Evolutionary conservation across 2,113 vertebrate genomes (phyloP).

Genomic region (Alethe diademata): DNA sequence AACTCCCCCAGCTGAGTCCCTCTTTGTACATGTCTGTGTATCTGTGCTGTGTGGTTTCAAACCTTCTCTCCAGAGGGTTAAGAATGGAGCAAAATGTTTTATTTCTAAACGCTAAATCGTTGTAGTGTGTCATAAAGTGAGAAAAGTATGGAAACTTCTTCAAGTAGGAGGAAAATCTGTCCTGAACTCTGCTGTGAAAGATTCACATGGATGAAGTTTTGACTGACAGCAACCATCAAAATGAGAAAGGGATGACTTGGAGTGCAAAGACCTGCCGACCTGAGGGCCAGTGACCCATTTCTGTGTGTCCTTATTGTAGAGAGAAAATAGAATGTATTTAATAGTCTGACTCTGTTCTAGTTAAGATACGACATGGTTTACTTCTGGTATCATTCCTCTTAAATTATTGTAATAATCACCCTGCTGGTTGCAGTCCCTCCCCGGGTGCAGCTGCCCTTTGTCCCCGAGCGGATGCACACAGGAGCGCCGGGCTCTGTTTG

Average conservation of each 20-base stretch:
- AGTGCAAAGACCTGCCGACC: neutral
- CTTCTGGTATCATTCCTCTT: slow-evolving; percentile 30
- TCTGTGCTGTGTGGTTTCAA: neutral
- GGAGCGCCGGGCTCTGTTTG: neutral
- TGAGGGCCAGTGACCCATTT: neutral
- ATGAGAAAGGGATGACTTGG: neutral
- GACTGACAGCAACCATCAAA: neutral
- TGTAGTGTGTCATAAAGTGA: neutral
- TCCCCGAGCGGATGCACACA: neutral
- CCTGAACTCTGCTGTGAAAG: neutral
- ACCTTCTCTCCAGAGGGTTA: neutral
- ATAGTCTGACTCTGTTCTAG: neutral
- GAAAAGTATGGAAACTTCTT: neutral
- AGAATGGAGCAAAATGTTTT: neutral
- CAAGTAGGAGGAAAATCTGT: neutral
- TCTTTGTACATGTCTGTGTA: neutral
- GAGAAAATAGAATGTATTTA: neutral
- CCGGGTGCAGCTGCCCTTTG: neutral
- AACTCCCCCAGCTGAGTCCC: neutral
- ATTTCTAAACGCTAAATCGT: neutral
- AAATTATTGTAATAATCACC: slow-evolving; percentile 14
- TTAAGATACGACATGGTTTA: neutral
- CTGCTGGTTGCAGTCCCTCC: neutral
- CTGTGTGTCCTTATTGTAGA: neutral
- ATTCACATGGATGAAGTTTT: neutral